Evolutionary conservation across 23 tunicate species (phyloP).

Genomic region (Ascidia mentula): DNA sequence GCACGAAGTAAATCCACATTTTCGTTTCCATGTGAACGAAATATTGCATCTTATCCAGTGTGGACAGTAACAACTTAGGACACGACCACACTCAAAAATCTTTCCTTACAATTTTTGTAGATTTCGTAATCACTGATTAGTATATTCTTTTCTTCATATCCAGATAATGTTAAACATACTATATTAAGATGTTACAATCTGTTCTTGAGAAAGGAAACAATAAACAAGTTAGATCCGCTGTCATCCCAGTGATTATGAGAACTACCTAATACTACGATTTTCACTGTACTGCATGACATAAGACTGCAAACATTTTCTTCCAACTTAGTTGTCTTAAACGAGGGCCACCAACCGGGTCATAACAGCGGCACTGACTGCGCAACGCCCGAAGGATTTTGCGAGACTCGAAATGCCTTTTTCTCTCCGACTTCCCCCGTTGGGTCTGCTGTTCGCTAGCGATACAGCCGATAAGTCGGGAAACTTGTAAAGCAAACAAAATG

Average conservation of each 20-base stretch:
- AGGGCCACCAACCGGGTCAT: conserved; percentile 1
- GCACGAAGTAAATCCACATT: background rate
- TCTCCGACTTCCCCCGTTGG: background rate
- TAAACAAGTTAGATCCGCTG: no score
- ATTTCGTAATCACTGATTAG: no score
- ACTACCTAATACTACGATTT: no score
- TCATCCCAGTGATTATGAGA: no score
- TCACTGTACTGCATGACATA: no score
- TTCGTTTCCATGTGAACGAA: background rate
- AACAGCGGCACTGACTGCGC: background rate
- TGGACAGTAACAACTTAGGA: no score
- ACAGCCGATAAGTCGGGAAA: conserved; percentile 7
- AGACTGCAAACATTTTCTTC: background rate
- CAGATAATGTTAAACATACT: no score
- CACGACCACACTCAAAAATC: no score
- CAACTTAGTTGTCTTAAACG: background rate
- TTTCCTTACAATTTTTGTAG: no score
- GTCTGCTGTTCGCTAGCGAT: conserved; percentile 2
- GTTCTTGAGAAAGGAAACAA: no score
- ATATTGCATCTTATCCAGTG: background rate
- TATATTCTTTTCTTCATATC: no score
- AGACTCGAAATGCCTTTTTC: background rate
- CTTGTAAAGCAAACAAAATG: conserved; percentile 8
- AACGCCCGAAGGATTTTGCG: background rate
- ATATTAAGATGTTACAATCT: no score